Conservation (phyloP, 1,140 invertebrate genomes). For the Rhyzopertha dominica region DNA sequence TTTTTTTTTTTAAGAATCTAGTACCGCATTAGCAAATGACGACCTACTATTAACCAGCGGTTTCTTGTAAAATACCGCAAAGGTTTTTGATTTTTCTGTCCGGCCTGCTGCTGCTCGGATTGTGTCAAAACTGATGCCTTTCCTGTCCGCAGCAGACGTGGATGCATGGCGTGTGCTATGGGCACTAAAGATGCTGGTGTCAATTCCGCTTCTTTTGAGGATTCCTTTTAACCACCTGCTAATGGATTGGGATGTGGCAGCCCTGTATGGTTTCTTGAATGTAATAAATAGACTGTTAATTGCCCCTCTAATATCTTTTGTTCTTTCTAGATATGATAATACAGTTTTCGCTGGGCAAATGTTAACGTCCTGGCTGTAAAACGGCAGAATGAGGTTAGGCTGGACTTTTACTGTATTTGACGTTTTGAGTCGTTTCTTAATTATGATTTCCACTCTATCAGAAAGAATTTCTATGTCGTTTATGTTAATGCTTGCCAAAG, state of each 20-base stretch:
- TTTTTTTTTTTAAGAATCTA: no score
- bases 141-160: constrained; percentile 13
- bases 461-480: neutral
- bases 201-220: constrained; percentile 19
- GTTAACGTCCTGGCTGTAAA: no score
- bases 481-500: no score
- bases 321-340: no score
- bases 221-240: no score
- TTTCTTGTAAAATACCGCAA: constrained; percentile 26
- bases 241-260: no score
- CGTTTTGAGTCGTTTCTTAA: constrained; percentile 14
- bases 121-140: constrained; percentile 18
- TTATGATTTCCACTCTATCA: constrained; percentile 10
- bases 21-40: no score
- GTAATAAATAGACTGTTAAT: no score
- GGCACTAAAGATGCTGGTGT: constrained; percentile 12
- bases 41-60: no score
- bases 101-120: constrained; percentile 25
- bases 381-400: constrained; percentile 9
- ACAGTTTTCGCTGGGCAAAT: no score
- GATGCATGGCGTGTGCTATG: constrained; percentile 21
- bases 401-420: constrained; percentile 7
- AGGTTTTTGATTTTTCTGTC: constrained; percentile 24
- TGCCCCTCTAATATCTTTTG: no score
- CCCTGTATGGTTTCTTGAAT: no score